phyloP scores from a whole-genome alignment of 2,888 invertebrate species.

The Mythimna pallens region DNA sequence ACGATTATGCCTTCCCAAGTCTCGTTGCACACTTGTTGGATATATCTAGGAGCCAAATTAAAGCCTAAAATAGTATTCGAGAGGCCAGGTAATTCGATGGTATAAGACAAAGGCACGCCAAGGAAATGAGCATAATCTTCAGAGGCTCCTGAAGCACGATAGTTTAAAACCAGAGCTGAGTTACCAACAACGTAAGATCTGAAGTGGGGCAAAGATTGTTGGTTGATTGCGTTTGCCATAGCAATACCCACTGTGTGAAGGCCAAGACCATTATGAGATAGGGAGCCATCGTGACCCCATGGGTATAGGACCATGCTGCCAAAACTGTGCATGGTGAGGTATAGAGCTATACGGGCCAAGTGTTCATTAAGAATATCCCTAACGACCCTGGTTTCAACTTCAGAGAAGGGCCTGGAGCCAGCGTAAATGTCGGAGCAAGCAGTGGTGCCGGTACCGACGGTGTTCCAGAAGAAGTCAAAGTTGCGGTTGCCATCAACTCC shows the following conservation, averaged over 20 bases:
- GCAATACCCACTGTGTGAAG: constrained; percentile 83
- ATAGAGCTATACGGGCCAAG: constrained; percentile 90
- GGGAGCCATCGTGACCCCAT: constrained; percentile 91
- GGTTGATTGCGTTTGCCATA: constrained; percentile 82
- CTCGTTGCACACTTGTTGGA: constrained; percentile 90
- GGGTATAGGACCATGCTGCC: constrained; percentile 93
- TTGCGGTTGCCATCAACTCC: constrained; percentile 95
- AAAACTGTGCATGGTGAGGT: constrained; percentile 94
- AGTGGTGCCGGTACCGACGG: constrained; percentile 87
- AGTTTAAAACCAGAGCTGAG: constrained; percentile 86
- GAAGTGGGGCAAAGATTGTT: constrained; percentile 74
- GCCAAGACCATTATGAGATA: constrained; percentile 86
- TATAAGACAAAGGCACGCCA: constrained; percentile 91
- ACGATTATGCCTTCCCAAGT: constrained; percentile 91
- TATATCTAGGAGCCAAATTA: constrained; percentile 88
- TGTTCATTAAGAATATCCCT: constrained; percentile 90
- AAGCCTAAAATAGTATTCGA: constrained; percentile 85
- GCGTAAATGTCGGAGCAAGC: constrained; percentile 92
- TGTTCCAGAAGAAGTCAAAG: constrained; percentile 93
- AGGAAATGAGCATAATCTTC: constrained; percentile 92
- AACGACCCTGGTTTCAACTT: constrained; percentile 92
- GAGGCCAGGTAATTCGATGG: constrained; percentile 92
- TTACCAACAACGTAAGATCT: constrained; percentile 90
- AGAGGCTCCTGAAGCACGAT: constrained; percentile 91
- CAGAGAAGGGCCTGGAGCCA: constrained; percentile 92